Conservation (phyloP, 2,888 invertebrate genomes). For the Pheosia gnoma region DNA sequence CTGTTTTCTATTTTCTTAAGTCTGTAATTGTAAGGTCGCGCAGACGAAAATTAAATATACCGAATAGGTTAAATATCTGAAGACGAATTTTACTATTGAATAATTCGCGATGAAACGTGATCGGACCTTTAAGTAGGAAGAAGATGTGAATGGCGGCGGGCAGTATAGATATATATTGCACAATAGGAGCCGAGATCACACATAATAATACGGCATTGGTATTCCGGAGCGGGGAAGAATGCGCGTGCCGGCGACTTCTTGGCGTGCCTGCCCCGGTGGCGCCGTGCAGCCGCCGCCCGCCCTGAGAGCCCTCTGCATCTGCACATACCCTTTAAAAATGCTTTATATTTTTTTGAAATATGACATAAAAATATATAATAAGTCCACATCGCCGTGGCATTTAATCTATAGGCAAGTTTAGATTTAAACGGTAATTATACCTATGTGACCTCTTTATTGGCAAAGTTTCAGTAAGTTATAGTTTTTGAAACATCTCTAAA, state of each 20-base stretch:
- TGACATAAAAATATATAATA: too few species aligned
- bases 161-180: conserved; percentile 60
- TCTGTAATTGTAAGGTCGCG: too few species aligned
- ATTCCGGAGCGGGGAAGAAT: conserved; percentile 77
- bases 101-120: conserved; percentile 60
- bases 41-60: not conserved
- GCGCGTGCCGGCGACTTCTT: conserved; percentile 72
- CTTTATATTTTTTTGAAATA: not conserved
- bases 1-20: too few species aligned
- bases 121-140: conserved; percentile 58
- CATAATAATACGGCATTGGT: conserved; percentile 81
- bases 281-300: conserved; percentile 9
- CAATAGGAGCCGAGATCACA: conserved; percentile 74
- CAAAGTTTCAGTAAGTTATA: too few species aligned
- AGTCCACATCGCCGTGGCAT: too few species aligned
- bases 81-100: conserved; percentile 41
- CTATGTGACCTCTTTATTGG: too few species aligned
- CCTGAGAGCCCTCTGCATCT: not conserved
- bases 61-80: conserved; percentile 19
- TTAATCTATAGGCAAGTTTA: too few species aligned
- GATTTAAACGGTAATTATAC: too few species aligned
- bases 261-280: conserved; percentile 59
- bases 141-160: conserved; percentile 64
- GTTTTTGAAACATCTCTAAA: too few species aligned
- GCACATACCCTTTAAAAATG: not conserved